Evolutionary conservation across 2,888 invertebrate species (phyloP), one percentile per base, ranked within the genome.

Genomic region (Theristus sp.): DNA sequence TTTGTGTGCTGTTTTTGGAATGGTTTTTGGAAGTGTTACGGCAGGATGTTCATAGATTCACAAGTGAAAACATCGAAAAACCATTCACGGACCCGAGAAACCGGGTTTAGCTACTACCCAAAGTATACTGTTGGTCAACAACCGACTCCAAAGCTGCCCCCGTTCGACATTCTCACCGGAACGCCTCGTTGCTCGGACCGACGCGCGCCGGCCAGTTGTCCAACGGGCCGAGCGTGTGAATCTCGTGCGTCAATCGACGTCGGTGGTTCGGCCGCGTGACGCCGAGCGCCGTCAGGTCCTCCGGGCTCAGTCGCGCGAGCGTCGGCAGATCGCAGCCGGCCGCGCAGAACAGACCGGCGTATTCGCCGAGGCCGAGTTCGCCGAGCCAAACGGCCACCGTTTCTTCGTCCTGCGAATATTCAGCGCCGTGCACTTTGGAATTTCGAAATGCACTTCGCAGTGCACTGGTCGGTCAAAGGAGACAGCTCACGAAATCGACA

Each of bases 291-390:
- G 81, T 81, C 65, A 83, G 74, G 71, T 83, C 83, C 78, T 96
- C 94, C 0, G 98, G 96, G 22, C 96, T 98, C 91, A 96, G 94
- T 68, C 93, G 82, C n/a, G 93, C 88, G 71, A 96, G 89, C 1
- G 96, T 96, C 29, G 90, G 86, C 78, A 98, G 83, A 79, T 98
- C 96, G 76, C 98, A 98, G 47, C 96, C 96, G 22, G 94, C 91
- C 53, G 87, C 84, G 64, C 89, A 82, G 77, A 98, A 96, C 62
- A 91, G 81, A 57, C 86, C 83, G 66, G 88, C 87, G 78, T 96
- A 96, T 74, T 93, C 90, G 73, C 90, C 91, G 80, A 89, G 89
- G 72, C 87, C 86, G 53, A 96, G 82, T 73, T 91, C 90, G 62
- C 87, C 83, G 73, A 98, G 80, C 90, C 96, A 98, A 64, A 86